Percentiles rank a stretch among this genome's conserved stretches.
Evolutionary conservation across 2,888 invertebrate species (phyloP).

Genomic region (Rhagophthalmus giganteus): DNA sequence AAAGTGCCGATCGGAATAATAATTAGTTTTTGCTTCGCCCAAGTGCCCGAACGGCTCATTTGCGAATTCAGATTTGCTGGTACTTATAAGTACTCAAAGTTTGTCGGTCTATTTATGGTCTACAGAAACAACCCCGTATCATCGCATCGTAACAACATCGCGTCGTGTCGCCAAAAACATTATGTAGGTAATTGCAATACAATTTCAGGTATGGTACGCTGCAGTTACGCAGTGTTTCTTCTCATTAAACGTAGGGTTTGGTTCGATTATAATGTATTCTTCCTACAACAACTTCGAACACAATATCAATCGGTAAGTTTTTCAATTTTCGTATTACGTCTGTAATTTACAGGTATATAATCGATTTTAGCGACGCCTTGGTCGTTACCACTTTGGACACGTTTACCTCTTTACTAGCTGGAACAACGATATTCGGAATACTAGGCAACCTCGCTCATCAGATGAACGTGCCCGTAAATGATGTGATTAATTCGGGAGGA

Average conservation of each 20-base stretch:
- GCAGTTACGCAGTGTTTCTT: constrained; percentile 81
- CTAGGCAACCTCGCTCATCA: constrained; percentile 76
- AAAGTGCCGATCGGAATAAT: too few relatives aligned
- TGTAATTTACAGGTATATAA: constrained; percentile 2
- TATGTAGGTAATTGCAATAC: too few relatives aligned
- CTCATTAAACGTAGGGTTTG: constrained; percentile 73
- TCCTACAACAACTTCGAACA: constrained; percentile 75
- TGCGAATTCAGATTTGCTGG: too few relatives aligned
- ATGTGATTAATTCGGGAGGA: constrained; percentile 72
- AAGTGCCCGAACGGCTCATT: too few relatives aligned
- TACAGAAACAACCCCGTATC: too few relatives aligned
- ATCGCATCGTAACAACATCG: too few relatives aligned
- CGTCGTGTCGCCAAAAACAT: too few relatives aligned
- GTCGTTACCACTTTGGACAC: constrained; percentile 82
- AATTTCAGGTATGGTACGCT: constrained; percentile 71
- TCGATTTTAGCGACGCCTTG: constrained; percentile 74
- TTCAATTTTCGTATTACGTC: neutral
- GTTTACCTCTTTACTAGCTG: constrained; percentile 79
- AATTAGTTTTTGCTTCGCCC: too few relatives aligned
- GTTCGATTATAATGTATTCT: constrained; percentile 77
- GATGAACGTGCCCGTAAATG: constrained; percentile 64
- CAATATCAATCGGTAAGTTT: constrained; percentile 66
- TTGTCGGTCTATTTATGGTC: too few relatives aligned
- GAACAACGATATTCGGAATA: constrained; percentile 81
- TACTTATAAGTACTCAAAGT: too few relatives aligned